These are phyloP conservation scores for Protaetia brevitarsis DNA, from an alignment of 1,140 invertebrate species.

Conservation along the genomic window DNA sequence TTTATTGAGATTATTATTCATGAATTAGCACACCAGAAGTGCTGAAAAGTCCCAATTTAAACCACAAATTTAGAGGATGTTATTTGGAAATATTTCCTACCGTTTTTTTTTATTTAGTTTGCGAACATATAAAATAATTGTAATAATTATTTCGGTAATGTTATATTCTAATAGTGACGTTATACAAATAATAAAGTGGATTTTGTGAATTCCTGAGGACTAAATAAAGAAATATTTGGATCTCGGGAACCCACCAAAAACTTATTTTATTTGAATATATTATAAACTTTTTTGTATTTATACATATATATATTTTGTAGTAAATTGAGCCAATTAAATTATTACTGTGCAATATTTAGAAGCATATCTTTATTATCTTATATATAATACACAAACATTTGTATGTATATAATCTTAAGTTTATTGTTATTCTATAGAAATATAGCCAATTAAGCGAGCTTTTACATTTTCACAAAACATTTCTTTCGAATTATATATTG, in stretches of 20 bases:
- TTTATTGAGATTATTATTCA: too few species aligned
- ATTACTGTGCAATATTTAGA: conserved; percentile 11
- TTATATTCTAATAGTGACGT: not conserved
- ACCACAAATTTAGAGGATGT: not conserved
- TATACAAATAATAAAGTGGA: too few species aligned
- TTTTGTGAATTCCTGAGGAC: too few species aligned
- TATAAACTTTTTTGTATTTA: conserved; percentile 1
- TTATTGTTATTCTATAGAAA: not conserved
- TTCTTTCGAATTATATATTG: not conserved
- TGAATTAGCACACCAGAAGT: too few species aligned
- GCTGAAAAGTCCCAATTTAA: too few species aligned
- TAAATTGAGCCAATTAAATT: not conserved
- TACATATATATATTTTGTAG: conserved; percentile 9
- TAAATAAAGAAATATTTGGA: not conserved
- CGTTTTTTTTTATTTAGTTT: not conserved
- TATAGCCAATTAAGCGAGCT: not conserved
- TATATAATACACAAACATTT: not conserved
- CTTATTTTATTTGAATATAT: too few species aligned
- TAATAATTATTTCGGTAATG: conserved; percentile 2
- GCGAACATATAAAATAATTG: conserved; percentile 7
- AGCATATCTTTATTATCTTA: not conserved
- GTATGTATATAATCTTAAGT: not conserved
- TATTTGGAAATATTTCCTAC: not conserved
- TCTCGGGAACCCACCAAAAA: too few species aligned
- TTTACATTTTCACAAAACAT: conserved; percentile 2